These are phyloP conservation scores for Noctua fimbriata DNA, from an alignment of 2,888 invertebrate species.

Conservation along the genomic window DNA sequence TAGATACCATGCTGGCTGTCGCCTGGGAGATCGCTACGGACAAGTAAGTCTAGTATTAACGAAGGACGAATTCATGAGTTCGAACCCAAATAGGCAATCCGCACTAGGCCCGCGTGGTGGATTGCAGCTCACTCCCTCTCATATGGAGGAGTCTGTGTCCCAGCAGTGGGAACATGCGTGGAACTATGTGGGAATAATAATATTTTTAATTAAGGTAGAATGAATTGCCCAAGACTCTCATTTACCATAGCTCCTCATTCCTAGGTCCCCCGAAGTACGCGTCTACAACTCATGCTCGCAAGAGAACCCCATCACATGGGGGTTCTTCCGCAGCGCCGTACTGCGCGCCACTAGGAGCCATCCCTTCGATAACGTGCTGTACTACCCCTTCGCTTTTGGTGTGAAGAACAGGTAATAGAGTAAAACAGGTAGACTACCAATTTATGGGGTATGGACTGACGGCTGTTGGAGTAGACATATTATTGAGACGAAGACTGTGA, in stretches of 20 bases:
- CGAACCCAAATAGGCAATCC: neutral
- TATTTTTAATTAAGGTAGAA: neutral
- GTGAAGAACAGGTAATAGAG: slow-evolving; percentile 37
- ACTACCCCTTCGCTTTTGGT: slow-evolving; percentile 35
- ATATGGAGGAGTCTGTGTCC: neutral
- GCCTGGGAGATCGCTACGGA: slow-evolving; percentile 92
- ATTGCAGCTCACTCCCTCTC: neutral
- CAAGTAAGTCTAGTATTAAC: slow-evolving; percentile 26
- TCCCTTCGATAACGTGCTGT: slow-evolving; percentile 40
- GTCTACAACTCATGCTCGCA: slow-evolving; percentile 95
- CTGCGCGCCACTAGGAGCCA: neutral
- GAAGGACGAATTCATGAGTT: neutral
- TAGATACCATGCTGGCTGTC: slow-evolving; percentile 92
- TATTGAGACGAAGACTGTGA: too few species aligned
- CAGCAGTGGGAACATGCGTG: neutral
- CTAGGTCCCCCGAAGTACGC: slow-evolving; percentile 81
- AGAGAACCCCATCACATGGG: slow-evolving; percentile 93
- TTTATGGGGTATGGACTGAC: too few species aligned
- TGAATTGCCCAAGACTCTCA: neutral
- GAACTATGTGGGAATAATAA: neutral
- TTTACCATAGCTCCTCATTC: neutral
- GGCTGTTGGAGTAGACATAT: too few species aligned
- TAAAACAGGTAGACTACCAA: neutral
- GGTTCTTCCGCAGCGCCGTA: slow-evolving; percentile 76
- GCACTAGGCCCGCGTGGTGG: too few species aligned